A percentile compares a stretch with the other conserved stretches of the same genome.
phyloP scores from a whole-genome alignment of 2,888 invertebrate genomes.

The Druceiella hillmani region DNA sequence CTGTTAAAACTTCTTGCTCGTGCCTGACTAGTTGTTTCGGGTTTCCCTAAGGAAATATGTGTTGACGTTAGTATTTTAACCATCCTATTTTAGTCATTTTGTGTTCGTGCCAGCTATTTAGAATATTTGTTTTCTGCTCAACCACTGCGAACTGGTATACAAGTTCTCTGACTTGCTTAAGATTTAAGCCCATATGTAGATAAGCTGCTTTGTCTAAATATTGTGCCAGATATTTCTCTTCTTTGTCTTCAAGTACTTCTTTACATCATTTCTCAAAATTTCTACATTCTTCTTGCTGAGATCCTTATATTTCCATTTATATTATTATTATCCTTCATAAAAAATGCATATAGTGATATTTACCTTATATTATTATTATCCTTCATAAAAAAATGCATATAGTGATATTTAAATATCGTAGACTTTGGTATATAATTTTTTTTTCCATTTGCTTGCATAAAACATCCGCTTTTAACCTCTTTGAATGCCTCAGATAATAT shows the following conservation, averaged over 20 bases:
- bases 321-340: no score
- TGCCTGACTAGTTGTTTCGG: slow-evolving; percentile 16
- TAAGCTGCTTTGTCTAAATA: slow-evolving; percentile 22
- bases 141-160: slow-evolving; percentile 19
- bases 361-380: no score
- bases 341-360: no score
- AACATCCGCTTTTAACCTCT: slow-evolving; percentile 8
- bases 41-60: slow-evolving; percentile 14
- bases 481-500: no score
- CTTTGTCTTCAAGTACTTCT: slow-evolving; percentile 19
- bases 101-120: slow-evolving; percentile 10
- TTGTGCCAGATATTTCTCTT: slow-evolving; percentile 19
- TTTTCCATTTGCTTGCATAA: slow-evolving; percentile 6
- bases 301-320: no score
- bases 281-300: no score
- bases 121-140: slow-evolving; percentile 16
- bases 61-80: slow-evolving; percentile 9
- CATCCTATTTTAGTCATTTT: slow-evolving; percentile 14
- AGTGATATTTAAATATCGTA: slow-evolving; percentile 17
- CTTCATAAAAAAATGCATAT: no score
- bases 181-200: slow-evolving; percentile 20
- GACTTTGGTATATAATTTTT: slow-evolving; percentile 16
- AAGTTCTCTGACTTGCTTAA: slow-evolving; percentile 20
- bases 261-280: slow-evolving; percentile 21
- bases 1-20: slow-evolving; percentile 17